These are phyloP conservation scores for Haemorhous mexicanus DNA, from an alignment of 2,113 vertebrate genomes.

Conservation along the genomic window DNA sequence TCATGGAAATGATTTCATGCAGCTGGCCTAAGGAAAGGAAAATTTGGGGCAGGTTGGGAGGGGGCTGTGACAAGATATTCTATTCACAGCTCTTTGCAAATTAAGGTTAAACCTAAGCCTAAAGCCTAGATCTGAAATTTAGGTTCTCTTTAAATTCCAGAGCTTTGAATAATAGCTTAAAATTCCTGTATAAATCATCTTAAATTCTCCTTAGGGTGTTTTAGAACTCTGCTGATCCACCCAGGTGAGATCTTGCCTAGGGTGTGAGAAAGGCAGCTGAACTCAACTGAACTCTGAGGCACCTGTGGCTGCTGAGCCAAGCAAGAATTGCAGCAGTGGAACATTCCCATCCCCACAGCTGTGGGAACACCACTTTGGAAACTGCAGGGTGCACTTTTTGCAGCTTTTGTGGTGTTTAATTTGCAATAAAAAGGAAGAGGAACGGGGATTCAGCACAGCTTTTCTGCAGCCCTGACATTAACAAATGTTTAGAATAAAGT, in stretches of 20 bases:
- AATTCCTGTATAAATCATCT: background rate
- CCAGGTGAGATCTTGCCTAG: background rate
- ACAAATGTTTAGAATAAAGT: background rate
- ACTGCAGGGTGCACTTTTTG: background rate
- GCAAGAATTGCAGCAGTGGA: background rate
- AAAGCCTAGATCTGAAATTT: background rate
- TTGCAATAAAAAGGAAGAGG: background rate
- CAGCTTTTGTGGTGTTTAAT: background rate
- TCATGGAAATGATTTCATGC: background rate
- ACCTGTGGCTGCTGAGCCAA: background rate
- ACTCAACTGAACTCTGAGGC: background rate
- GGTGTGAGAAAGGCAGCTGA: background rate
- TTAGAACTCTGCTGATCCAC: background rate
- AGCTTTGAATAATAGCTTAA: background rate
- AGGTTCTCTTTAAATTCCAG: background rate
- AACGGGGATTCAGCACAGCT: background rate
- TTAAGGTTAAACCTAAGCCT: background rate
- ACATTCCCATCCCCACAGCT: background rate
- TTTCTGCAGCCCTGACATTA: background rate
- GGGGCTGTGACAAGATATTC: background rate
- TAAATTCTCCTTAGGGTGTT: background rate
- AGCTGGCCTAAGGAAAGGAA: background rate
- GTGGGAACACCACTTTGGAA: background rate
- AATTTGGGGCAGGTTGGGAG: background rate
- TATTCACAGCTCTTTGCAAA: background rate